Percentiles rank a stretch among this genome's conserved stretches.
Conservation (phyloP, 2,888 invertebrate species). For the Eilema caniola region DNA sequence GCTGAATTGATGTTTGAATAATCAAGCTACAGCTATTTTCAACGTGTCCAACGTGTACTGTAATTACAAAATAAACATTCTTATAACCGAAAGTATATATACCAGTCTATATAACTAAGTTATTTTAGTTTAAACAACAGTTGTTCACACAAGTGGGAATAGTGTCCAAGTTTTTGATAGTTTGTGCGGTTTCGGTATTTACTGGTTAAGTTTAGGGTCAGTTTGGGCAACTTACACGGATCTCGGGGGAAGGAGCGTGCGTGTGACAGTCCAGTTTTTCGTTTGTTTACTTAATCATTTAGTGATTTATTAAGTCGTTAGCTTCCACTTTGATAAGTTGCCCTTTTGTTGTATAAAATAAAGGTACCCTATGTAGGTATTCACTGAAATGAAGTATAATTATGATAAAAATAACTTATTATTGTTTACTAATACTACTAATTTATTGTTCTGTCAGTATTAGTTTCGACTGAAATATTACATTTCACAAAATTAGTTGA, state of each 20-base stretch:
- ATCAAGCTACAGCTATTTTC: background rate
- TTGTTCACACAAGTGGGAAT: constrained; percentile 77
- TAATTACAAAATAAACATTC: background rate
- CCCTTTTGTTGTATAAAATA: background rate
- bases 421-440: too few species aligned
- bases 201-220: constrained; percentile 85
- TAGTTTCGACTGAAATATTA: too few species aligned
- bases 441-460: too few species aligned
- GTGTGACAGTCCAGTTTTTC: constrained; percentile 50
- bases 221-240: constrained; percentile 67
- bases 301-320: constrained; percentile 27
- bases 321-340: background rate
- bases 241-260: constrained; percentile 66
- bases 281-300: constrained; percentile 41
- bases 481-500: too few species aligned
- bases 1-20: background rate
- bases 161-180: constrained; percentile 84
- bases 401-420: too few species aligned
- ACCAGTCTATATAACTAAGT: constrained; percentile 63
- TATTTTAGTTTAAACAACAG: constrained; percentile 70
- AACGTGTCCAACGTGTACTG: background rate
- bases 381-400: background rate
- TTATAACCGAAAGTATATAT: constrained; percentile 24
- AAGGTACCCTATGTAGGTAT: background rate
- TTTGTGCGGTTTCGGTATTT: constrained; percentile 84